A percentile compares a stretch with the other conserved stretches of the same genome.
Evolutionary conservation across 2,888 invertebrate species (phyloP).

Genomic region (Drepana falcataria): DNA sequence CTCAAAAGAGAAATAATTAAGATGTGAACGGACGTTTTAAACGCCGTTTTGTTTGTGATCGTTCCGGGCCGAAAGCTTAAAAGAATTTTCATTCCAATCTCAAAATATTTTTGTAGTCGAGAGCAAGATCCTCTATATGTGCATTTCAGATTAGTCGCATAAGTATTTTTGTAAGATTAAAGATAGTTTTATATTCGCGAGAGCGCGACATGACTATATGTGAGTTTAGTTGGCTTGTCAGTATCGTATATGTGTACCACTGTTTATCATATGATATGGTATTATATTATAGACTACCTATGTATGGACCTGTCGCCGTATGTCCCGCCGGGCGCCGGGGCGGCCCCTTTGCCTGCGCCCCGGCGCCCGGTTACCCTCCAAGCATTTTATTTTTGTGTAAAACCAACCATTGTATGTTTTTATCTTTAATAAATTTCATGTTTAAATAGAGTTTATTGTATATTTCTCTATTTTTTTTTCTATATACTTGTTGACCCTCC

Average conservation of each 20-base stretch:
- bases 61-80: constrained; percentile 70
- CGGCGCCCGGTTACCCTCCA: constrained; percentile 56
- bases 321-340: constrained; percentile 41
- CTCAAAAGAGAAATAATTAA: constrained; percentile 74
- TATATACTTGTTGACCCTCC: constrained; percentile 56
- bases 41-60: constrained; percentile 64
- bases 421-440: constrained; percentile 78
- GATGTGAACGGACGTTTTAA: constrained; percentile 59
- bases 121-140: constrained; percentile 71
- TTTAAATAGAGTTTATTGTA: constrained; percentile 77
- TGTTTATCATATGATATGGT: constrained; percentile 71
- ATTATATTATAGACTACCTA: constrained; percentile 70
- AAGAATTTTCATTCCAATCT: constrained; percentile 76
- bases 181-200: constrained; percentile 74
- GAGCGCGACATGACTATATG: constrained; percentile 75
- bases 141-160: constrained; percentile 77
- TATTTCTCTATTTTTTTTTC: constrained; percentile 75
- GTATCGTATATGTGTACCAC: constrained; percentile 74
- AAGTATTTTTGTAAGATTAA: constrained; percentile 79
- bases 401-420: constrained; percentile 76
- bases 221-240: constrained; percentile 75
- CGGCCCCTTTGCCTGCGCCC: constrained; percentile 42
- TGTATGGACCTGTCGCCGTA: constrained; percentile 73
- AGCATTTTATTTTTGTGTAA: constrained; percentile 77
- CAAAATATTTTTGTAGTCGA: constrained; percentile 78